A percentile compares a stretch with the other conserved stretches of the same genome.
Conservation (phyloP, 2,113 vertebrate species). For the Prietella phreatophila region DNA sequence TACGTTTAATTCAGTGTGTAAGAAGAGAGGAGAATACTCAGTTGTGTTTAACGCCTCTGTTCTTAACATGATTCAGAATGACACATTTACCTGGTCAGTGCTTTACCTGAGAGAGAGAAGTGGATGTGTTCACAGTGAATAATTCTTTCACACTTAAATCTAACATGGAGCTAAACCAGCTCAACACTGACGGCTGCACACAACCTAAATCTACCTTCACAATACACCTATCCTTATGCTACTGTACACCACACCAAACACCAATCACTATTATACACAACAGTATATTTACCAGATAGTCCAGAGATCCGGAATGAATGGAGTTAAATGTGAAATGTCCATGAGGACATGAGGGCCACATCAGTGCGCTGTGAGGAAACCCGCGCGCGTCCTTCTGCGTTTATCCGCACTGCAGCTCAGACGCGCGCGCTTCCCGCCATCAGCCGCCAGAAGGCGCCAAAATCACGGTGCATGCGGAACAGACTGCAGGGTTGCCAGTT, state of each 20-base stretch:
- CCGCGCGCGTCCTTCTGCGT: constrained; percentile 50
- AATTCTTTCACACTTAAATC: neutral
- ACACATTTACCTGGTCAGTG: neutral
- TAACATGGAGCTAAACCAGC: neutral
- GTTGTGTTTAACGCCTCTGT: neutral
- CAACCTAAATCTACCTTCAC: neutral
- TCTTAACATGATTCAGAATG: neutral
- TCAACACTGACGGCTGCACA: neutral
- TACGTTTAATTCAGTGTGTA: neutral
- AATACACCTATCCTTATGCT: neutral
- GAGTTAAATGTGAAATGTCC: neutral
- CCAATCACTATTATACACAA: too few species aligned
- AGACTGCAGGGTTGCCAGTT: neutral
- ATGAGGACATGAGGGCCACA: neutral
- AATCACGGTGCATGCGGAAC: neutral
- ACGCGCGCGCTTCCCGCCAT: neutral
- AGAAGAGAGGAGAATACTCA: neutral
- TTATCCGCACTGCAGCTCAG: constrained; percentile 78
- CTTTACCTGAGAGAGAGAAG: neutral
- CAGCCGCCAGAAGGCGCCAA: constrained; percentile 48
- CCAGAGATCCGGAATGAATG: neutral
- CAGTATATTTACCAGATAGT: neutral
- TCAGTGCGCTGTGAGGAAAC: neutral
- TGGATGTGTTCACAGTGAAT: neutral
- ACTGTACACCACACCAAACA: neutral